Base-by-base conservation (phyloP, 2,888 invertebrate genomes). In the Stegophylla sp. region DNA sequence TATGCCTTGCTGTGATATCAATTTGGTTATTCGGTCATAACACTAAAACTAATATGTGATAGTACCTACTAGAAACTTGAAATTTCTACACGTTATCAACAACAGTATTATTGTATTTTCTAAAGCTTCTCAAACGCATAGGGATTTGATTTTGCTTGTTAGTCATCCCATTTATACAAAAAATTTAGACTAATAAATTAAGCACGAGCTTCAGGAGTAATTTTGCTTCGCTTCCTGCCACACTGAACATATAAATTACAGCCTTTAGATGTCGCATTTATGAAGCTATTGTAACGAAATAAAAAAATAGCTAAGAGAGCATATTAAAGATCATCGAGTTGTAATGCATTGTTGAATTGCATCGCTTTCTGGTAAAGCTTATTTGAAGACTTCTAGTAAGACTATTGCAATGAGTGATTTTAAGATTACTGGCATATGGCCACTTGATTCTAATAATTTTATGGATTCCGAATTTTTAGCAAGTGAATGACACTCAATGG, bases 321-420 rank as follows among this genome's bases (percentile, higher is more conserved):
- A 86, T 82, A 84, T 85, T 26, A 85, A 85, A 41, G 82, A 83
- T 56, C 61, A 61, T 28, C 17, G 61, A 61, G 83, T 84, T 23
- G 84, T 86, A 20, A 84, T 85, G 17, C 48, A 81, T 5, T 77
- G 81, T 23, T 79, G 85, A 83, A 82, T 61, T 1, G 61, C 61
- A 61, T 61, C 83, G 66, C 43, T 85, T n/a, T 85, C 85, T 82
- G 84, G 84, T 45, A 83, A 84, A 76, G 85, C 85, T 23, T 85
- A 84, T 53, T 74, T 83, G 28, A 82, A 84, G 83, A 84, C 85
- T 73, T 83, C 85, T 72, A 83, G 84, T 56, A 83, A 84, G 82
- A 41, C 82, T 72, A 84, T 84, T 64, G 84, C 85, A 28, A 82
- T 83, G 17, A 84, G 85, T 82, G 85, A 84, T 13, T 86, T 86